Evolutionary conservation across 2,113 vertebrate genomes (phyloP).

Genomic region (Rhodinocichla rosea): DNA sequence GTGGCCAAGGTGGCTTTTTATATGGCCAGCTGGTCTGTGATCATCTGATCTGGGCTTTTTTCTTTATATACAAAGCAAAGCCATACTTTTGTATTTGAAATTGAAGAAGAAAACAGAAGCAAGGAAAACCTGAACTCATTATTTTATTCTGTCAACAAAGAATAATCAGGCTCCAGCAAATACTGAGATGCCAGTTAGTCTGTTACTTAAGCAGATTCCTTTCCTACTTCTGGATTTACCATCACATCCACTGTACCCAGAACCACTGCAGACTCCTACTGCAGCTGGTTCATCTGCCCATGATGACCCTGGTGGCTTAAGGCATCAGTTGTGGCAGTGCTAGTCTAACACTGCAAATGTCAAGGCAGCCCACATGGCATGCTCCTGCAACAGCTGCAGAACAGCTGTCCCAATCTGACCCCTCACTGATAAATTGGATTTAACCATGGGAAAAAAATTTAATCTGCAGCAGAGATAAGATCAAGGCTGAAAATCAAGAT

Average conservation of each 20-base stretch:
- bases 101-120: not conserved
- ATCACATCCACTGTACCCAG: not conserved
- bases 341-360: not conserved
- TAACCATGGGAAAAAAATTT: not conserved
- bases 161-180: not conserved
- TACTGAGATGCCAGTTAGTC: not conserved
- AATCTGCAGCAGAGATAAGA: not conserved
- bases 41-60: not conserved
- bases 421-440: not conserved
- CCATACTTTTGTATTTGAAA: rapidly evolving
- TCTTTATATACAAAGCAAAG: not conserved
- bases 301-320: not conserved
- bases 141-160: not conserved
- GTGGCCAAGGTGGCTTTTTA: not conserved
- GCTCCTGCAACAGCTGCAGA: not conserved
- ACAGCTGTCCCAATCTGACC: not conserved
- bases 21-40: not conserved
- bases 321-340: not conserved
- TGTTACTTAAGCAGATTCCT: not conserved
- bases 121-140: not conserved
- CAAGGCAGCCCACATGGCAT: not conserved
- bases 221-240: not conserved
- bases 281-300: not conserved
- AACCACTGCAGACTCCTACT: not conserved
- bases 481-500: not conserved